Conservation (phyloP, 2,888 invertebrate genomes). For the Catotricha subobsoleta region DNA sequence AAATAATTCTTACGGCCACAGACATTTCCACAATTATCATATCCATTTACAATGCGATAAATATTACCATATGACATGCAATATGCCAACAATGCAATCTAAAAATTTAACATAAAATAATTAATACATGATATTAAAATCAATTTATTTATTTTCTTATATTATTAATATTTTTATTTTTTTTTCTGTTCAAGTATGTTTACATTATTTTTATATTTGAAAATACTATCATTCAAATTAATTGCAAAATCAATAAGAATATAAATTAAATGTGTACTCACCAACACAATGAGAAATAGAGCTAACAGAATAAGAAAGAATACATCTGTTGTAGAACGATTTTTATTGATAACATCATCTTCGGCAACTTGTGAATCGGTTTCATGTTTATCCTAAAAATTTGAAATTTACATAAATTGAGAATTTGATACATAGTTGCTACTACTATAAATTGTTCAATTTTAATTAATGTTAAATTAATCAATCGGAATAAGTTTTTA, state of each 20-base stretch:
- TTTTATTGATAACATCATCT: background rate
- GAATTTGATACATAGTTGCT: no score
- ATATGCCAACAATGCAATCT: constrained; percentile 26
- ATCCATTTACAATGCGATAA: constrained; percentile 39
- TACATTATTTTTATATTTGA: no score
- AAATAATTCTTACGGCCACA: constrained; percentile 31
- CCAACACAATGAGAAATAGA: constrained; percentile 2
- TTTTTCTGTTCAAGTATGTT: background rate
- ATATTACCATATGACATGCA: constrained; percentile 36
- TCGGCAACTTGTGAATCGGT: background rate
- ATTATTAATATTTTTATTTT: background rate
- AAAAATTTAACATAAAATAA: constrained; percentile 7
- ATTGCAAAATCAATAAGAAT: background rate
- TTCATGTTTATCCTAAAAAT: no score
- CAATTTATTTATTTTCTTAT: background rate
- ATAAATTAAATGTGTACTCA: background rate
- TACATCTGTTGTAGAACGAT: constrained; percentile 3
- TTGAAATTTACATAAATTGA: no score
- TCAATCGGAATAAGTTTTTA: no score
- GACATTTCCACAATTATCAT: constrained; percentile 44
- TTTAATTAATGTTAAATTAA: no score
- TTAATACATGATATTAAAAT: background rate
- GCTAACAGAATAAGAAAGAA: background rate
- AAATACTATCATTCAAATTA: background rate
- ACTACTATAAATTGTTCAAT: no score